Evolutionary conservation across 2,888 invertebrate genomes (phyloP), one percentile per base, ranked within the genome.

Genomic region (Philereme transversata): DNA sequence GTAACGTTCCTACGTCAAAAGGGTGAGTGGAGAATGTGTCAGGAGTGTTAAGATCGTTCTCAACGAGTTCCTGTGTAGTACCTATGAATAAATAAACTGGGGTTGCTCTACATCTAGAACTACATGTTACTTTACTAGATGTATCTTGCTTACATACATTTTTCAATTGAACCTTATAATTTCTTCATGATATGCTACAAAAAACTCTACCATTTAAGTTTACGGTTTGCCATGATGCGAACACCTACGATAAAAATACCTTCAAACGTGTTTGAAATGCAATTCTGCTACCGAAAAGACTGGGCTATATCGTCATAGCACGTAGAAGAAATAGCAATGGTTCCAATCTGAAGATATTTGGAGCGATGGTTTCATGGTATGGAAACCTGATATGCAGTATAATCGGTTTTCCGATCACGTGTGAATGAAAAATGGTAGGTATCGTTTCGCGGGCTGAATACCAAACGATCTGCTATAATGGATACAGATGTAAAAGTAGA

Each of bases 401-500:
- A 70, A 74, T 79, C 66, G 62, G 72, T 60, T 78, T 82, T 79
- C 78, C 61, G 79, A 82, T 84, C 87, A 87, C 86, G 86, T 83
- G 79, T 82, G 73, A 71, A 78, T 87, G 82, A 86, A 84, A 87
- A 86, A 86, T 87, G 83, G 83, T 79, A 76, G 73, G 76, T 82
- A 79, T 81, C 74, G 73, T 70, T 67, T 75, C 79, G 78, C 78
- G 82, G 74, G 73, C 72, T 76, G 87, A 87, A 87, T 87, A 86
- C 73, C 70, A 81, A 87, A 80, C 62, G 55, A 49, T 46, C 53
- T 64, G 58, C 54, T 60, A 55, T 56, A 55, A 64, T 57, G 52
- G 64, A 62, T 62, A 55, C 47, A 58, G 34, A 58, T 62, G 51
- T 58, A 51, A 51, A 44, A 40, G 36, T 43, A 48, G 46, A 46